Percentiles rank a stretch among this genome's conserved stretches.
Conservation (phyloP, 2,888 invertebrate species). For the Beris morrisii region DNA sequence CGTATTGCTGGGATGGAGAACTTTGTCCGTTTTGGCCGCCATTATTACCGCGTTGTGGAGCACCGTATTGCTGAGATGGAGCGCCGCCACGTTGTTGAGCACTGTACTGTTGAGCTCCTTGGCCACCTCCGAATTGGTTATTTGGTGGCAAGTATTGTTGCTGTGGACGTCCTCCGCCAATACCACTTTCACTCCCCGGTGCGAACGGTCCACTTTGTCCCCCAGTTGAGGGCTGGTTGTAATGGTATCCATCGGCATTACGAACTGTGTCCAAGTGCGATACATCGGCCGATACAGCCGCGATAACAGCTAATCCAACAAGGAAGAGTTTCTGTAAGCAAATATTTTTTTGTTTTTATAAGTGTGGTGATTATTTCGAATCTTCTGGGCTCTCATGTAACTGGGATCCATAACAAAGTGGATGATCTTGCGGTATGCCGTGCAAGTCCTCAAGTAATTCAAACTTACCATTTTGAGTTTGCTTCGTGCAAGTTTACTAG, state of each 20-base stretch:
- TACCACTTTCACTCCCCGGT: not conserved
- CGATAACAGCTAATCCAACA: constrained; percentile 45
- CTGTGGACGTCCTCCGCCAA: constrained; percentile 8
- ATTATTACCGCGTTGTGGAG: not conserved
- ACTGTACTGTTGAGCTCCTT: not conserved
- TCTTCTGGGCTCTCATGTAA: too few relatives aligned
- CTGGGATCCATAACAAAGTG: not conserved
- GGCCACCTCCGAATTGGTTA: not conserved
- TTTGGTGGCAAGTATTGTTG: constrained; percentile 17
- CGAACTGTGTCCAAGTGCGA: constrained; percentile 53
- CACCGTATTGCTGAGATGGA: not conserved
- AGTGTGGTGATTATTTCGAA: too few relatives aligned
- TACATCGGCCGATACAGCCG: constrained; percentile 47
- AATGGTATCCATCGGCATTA: constrained; percentile 54
- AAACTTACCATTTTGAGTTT: constrained; percentile 11
- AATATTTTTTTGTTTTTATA: constrained; percentile 12
- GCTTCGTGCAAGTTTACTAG: constrained; percentile 3
- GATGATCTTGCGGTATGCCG: too few relatives aligned
- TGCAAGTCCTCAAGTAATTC: too few relatives aligned
- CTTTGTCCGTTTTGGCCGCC: not conserved
- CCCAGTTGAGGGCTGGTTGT: constrained; percentile 45
- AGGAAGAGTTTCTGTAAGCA: constrained; percentile 46
- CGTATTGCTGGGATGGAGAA: not conserved
- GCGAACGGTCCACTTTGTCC: not conserved
- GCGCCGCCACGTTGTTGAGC: not conserved